These are phyloP conservation scores for Leptinotarsa rubiginosa DNA, from an alignment of 2,888 invertebrate genomes.

Conservation along the genomic window DNA sequence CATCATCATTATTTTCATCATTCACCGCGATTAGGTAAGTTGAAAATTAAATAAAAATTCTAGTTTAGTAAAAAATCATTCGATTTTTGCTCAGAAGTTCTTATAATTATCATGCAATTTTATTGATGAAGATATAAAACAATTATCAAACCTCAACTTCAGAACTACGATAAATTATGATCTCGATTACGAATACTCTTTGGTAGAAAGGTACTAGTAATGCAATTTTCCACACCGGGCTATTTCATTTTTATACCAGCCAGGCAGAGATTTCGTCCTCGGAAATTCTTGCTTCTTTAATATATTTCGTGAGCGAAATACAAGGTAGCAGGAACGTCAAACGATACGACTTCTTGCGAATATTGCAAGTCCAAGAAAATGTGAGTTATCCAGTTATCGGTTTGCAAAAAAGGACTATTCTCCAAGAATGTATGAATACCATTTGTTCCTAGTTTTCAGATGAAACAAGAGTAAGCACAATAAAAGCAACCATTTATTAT, in stretches of 20 bases:
- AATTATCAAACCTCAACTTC: too few species aligned
- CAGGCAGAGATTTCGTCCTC: neutral
- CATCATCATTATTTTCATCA: too few species aligned
- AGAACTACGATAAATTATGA: neutral
- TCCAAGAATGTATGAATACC: neutral
- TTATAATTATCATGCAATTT: too few species aligned
- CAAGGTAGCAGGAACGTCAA: neutral
- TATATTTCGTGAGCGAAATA: neutral
- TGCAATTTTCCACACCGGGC: neutral
- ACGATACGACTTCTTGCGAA: constrained; percentile 5
- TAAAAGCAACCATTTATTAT: too few species aligned
- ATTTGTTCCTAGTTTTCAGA: neutral
- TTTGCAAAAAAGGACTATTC: neutral
- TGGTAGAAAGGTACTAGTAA: neutral
- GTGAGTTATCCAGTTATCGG: neutral
- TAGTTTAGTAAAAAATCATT: too few species aligned
- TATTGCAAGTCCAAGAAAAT: neutral
- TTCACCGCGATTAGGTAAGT: too few species aligned
- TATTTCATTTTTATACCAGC: neutral
- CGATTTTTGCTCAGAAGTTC: too few species aligned
- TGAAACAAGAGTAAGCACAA: too few species aligned
- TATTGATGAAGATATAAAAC: too few species aligned
- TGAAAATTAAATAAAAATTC: too few species aligned
- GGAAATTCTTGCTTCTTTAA: neutral
- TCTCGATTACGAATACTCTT: neutral